Percentiles rank a stretch among this genome's conserved stretches.
Evolutionary conservation across 2,797 vertebrate species (phyloP).

Genomic region (Acrossocheilus wenchowensis): DNA sequence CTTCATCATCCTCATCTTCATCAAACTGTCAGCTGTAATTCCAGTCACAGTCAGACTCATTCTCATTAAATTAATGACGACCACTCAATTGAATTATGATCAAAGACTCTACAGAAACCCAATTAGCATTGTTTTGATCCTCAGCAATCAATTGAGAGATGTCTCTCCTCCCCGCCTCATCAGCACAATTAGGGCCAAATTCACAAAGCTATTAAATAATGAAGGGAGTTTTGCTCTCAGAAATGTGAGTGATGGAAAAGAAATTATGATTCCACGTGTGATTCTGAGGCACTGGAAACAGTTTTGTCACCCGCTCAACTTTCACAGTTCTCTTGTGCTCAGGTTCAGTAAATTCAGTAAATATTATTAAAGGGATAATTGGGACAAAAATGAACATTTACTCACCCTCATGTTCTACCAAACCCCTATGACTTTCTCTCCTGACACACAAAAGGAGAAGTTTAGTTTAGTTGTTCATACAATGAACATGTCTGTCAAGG

Average conservation of each 20-base stretch:
- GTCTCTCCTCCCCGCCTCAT: constrained; percentile 61
- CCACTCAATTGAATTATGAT: constrained; percentile 66
- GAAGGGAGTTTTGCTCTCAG: constrained; percentile 40
- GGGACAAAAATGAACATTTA: background rate
- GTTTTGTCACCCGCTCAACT: constrained; percentile 14
- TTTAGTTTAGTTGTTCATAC: background rate
- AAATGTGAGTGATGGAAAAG: constrained; percentile 16
- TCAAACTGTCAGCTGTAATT: constrained; percentile 55
- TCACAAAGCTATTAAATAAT: constrained; percentile 62
- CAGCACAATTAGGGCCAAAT: constrained; percentile 62
- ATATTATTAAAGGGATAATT: background rate
- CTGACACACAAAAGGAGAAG: background rate
- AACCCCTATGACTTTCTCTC: background rate
- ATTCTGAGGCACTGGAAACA: constrained; percentile 6
- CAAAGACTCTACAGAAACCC: constrained; percentile 62
- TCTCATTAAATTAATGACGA: constrained; percentile 64
- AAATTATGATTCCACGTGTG: constrained; percentile 13
- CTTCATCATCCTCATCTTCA: constrained; percentile 44
- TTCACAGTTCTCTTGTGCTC: background rate
- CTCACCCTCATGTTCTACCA: background rate
- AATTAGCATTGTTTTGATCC: constrained; percentile 67
- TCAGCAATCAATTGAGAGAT: constrained; percentile 63
- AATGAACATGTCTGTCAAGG: background rate
- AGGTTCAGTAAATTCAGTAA: background rate
- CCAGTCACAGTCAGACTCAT: constrained; percentile 51